Conservation (phyloP, 2,888 invertebrate genomes). For the Catotricha subobsoleta region DNA sequence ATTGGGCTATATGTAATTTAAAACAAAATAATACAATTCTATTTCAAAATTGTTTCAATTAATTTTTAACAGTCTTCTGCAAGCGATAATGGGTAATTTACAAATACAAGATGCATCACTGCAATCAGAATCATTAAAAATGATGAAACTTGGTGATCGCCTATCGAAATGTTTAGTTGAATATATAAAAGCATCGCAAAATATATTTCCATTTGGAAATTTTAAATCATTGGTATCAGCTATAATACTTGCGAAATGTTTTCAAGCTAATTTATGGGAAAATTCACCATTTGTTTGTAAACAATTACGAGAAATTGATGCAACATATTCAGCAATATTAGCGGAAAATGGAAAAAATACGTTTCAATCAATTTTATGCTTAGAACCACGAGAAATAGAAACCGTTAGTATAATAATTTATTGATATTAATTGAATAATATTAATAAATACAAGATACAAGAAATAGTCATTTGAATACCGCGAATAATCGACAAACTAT, state of each 20-base stretch:
- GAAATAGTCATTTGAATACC: too few relatives aligned
- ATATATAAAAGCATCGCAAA: constrained; percentile 31
- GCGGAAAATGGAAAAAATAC: constrained; percentile 47
- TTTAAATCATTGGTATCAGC: constrained; percentile 40
- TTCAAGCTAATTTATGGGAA: constrained; percentile 53
- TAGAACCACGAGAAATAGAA: constrained; percentile 57
- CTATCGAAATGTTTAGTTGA: constrained; percentile 49
- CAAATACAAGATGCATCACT: constrained; percentile 48
- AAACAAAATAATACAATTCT: too few relatives aligned
- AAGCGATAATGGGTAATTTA: constrained; percentile 53
- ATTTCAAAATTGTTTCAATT: too few relatives aligned
- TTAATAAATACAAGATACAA: background rate
- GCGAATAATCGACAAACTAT: too few relatives aligned
- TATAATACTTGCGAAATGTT: constrained; percentile 45
- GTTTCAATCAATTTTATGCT: constrained; percentile 41
- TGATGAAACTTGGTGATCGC: constrained; percentile 47
- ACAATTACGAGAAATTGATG: constrained; percentile 48
- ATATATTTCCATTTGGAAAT: constrained; percentile 22
- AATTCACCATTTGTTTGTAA: constrained; percentile 47
- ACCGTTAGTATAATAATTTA: constrained; percentile 29
- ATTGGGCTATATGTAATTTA: too few relatives aligned
- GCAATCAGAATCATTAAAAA: constrained; percentile 47
- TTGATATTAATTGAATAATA: background rate
- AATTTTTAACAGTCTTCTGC: constrained; percentile 58
- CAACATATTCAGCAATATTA: constrained; percentile 41